Percentiles rank a stretch among this genome's conserved stretches.
Conservation (phyloP, 2,797 vertebrate species). For the Diglossa cyanea region DNA sequence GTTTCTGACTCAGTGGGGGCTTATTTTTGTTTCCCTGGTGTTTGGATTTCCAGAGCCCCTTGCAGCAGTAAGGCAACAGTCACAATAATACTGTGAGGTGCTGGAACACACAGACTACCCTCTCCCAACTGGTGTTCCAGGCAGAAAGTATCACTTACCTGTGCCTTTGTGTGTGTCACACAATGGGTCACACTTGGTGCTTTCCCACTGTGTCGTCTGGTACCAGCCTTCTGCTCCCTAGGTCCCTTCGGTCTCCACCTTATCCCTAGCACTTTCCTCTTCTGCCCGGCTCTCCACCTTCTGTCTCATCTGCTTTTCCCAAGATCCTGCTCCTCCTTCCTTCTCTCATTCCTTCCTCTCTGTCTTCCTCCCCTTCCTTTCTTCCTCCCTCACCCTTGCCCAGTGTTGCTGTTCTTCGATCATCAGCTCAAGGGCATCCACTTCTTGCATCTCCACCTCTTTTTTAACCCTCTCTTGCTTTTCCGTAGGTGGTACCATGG, state of each 20-base stretch:
- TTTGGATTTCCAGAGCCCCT: neutral
- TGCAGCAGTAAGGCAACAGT: neutral
- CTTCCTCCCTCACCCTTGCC: neutral
- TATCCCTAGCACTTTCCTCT: neutral
- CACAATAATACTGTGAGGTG: neutral
- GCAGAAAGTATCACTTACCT: neutral
- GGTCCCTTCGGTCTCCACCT: neutral
- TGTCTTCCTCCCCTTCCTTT: neutral
- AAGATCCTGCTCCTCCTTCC: neutral
- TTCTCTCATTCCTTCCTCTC: neutral
- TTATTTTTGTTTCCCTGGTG: neutral
- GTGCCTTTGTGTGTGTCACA: neutral
- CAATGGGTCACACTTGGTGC: neutral
- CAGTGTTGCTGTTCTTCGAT: neutral
- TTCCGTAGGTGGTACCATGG: slow-evolving; percentile 94
- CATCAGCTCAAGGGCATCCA: neutral
- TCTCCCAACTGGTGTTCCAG: neutral
- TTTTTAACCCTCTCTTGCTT: neutral
- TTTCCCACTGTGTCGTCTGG: neutral
- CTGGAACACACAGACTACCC: neutral
- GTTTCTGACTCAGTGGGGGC: neutral
- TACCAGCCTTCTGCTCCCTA: neutral
- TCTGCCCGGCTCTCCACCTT: neutral
- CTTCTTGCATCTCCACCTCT: neutral
- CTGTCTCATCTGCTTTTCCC: neutral